Evolutionary conservation across 2,888 invertebrate species (phyloP).

Genomic region (Phrixothrix hirtus): DNA sequence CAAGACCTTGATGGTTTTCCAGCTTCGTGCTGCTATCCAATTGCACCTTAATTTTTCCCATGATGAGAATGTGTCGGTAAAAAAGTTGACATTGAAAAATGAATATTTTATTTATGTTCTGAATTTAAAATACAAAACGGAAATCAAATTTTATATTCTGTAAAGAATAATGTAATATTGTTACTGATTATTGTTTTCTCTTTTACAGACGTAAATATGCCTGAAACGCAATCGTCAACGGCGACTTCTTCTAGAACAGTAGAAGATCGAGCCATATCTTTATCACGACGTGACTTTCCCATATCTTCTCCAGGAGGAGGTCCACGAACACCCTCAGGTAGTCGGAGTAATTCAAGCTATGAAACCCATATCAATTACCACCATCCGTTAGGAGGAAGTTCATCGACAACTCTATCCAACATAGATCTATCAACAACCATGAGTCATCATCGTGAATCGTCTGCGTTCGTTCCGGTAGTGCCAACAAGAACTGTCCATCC

Average conservation of each 20-base stretch:
- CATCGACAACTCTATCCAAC: slow-evolving; percentile 53
- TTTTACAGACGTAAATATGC: slow-evolving; percentile 14
- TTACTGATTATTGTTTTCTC: slow-evolving; percentile 4
- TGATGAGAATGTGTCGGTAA: no score
- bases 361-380: slow-evolving; percentile 69
- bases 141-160: no score
- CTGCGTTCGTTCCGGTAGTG: slow-evolving; percentile 86
- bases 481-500: slow-evolving; percentile 77
- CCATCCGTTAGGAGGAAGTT: slow-evolving; percentile 59
- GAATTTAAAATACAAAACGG: no score
- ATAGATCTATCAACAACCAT: slow-evolving; percentile 49
- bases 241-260: slow-evolving; percentile 31
- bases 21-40: no score
- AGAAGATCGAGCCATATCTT: slow-evolving; percentile 58
- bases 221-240: slow-evolving; percentile 40
- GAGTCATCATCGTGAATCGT: slow-evolving; percentile 71
- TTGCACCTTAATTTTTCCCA: no score
- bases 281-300: slow-evolving; percentile 60
- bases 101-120: no score
- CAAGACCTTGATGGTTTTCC: no score
- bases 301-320: slow-evolving; percentile 57
- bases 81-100: no score
- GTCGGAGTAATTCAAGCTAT: slow-evolving; percentile 59
- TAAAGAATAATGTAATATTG: no score
- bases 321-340: slow-evolving; percentile 63